Evolutionary conservation across 2,888 invertebrate species (phyloP), one percentile per base, ranked within the genome.

Genomic region (Dicyrtomina minuta): DNA sequence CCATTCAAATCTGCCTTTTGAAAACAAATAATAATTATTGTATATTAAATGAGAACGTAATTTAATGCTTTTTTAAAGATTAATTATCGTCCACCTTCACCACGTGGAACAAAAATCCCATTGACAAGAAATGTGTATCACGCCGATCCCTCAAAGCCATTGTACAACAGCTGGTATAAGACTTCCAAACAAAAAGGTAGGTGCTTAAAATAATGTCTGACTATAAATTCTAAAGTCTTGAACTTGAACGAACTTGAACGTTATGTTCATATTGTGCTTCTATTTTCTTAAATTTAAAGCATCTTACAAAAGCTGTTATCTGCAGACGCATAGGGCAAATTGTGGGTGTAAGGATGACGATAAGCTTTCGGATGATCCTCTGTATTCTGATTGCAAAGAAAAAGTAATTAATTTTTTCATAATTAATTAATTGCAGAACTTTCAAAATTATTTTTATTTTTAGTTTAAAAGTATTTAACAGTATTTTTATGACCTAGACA

Each of bases 41-140:
- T n/a, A n/a, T n/a, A n/a, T n/a, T n/a, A n/a, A n/a, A n/a, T n/a
- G n/a, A n/a, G n/a, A n/a, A n/a, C n/a, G n/a, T n/a, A 33, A 33
- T 33, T 10, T 27, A 12, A n/a, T 33, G 2, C 43, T 13, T 24
- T 61, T 1, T 68, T n/a, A n/a, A n/a, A 73, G 71, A 24, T 15
- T 3, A 77, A 77, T 43, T 77, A 77, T 46, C 65, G 77, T 13
- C 77, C 77, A 12, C 77, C 77, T 0, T 75, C 75, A 1, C 1
- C 8, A 1, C 12, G 58, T 3, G 77, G 77, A 13, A 44, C 55
- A 0, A 67, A 69, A 22, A 74, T 77, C 26, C 75, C 77, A 0
- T n/a, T 73, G 10, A 71, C 75, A 0, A 22, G 24, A 43, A 68
- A 77, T 43, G 67, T 75, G n/a, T 77, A 77, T 27, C 72, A 77